Conservation (phyloP, 2,888 invertebrate genomes). For the Hedya salicella region DNA sequence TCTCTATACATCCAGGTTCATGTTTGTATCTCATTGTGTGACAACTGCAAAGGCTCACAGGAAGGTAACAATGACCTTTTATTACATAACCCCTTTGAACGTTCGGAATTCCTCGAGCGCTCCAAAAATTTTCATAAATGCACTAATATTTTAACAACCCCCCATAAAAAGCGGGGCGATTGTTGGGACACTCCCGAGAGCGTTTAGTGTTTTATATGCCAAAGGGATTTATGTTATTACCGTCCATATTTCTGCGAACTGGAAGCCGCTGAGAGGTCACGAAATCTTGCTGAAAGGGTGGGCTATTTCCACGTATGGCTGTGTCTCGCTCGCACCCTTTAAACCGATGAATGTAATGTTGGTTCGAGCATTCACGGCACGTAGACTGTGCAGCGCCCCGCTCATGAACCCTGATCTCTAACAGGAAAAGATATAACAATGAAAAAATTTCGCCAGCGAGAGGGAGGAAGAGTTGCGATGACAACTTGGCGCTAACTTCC, state of each 20-base stretch:
- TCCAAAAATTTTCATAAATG: slow-evolving; percentile 67
- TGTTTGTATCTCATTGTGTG: background rate
- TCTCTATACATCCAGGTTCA: slow-evolving; percentile 7
- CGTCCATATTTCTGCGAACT: slow-evolving; percentile 84
- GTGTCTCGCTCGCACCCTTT: slow-evolving; percentile 70
- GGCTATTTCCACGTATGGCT: slow-evolving; percentile 61
- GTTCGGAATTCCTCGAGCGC: slow-evolving; percentile 50
- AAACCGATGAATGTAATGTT: slow-evolving; percentile 82
- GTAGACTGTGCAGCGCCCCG: slow-evolving; percentile 73
- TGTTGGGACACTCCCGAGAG: slow-evolving; percentile 75
- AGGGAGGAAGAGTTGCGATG: slow-evolving; percentile 81
- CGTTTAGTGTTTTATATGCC: slow-evolving; percentile 86
- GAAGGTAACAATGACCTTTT: slow-evolving; percentile 24
- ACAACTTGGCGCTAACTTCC: slow-evolving; percentile 78
- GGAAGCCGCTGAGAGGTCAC: slow-evolving; percentile 84
- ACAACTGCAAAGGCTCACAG: slow-evolving; percentile 6
- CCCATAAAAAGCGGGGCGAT: slow-evolving; percentile 66
- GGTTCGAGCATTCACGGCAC: slow-evolving; percentile 75
- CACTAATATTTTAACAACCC: slow-evolving; percentile 63
- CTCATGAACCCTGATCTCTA: slow-evolving; percentile 82
- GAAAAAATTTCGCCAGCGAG: slow-evolving; percentile 71
- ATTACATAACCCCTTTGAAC: slow-evolving; percentile 19
- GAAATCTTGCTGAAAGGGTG: slow-evolving; percentile 75
- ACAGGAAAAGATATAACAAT: slow-evolving; percentile 79
- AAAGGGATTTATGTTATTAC: slow-evolving; percentile 85